A percentile compares a stretch with the other conserved stretches of the same genome.
These are phyloP conservation scores for Allolobophora icterica DNA, from an alignment of 2,888 invertebrate species.

Conservation along the genomic window DNA sequence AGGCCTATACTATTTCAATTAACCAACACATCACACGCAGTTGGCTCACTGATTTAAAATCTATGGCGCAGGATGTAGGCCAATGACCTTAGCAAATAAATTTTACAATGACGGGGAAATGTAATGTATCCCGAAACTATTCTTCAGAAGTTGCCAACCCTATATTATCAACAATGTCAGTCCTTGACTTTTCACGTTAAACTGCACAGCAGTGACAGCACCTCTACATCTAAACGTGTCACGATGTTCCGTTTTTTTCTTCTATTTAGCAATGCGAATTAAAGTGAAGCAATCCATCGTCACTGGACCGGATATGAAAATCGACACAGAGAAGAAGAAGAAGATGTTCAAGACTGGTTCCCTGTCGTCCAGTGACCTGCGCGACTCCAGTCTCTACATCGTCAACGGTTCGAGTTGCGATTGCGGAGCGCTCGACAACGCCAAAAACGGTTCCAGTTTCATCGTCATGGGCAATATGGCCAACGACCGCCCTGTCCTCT, in stretches of 20 bases:
- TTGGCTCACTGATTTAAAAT: no score
- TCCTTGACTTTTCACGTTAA: no score
- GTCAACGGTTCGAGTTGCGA: slow-evolving; percentile 31
- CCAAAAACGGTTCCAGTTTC: not conserved
- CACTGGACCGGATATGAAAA: slow-evolving; percentile 31
- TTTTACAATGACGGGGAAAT: not conserved
- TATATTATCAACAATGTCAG: no score
- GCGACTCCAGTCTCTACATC: slow-evolving; percentile 27
- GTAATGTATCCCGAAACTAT: not conserved
- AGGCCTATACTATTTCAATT: no score
- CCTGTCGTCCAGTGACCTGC: slow-evolving; percentile 25
- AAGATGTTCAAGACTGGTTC: slow-evolving; percentile 33
- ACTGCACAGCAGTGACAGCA: no score
- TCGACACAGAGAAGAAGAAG: slow-evolving; percentile 33
- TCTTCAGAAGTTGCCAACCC: not conserved
- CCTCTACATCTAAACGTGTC: not conserved
- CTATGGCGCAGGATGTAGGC: not conserved
- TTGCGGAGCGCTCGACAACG: slow-evolving; percentile 23
- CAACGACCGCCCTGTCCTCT: not conserved
- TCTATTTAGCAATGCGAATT: slow-evolving; percentile 22
- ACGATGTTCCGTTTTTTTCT: not conserved
- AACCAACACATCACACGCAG: no score
- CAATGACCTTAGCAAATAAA: not conserved
- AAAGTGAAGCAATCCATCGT: slow-evolving; percentile 30
- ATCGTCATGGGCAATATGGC: slow-evolving; percentile 15